phyloP scores from a whole-genome alignment of 1,140 invertebrate species.

The Drosophila setifemur region DNA sequence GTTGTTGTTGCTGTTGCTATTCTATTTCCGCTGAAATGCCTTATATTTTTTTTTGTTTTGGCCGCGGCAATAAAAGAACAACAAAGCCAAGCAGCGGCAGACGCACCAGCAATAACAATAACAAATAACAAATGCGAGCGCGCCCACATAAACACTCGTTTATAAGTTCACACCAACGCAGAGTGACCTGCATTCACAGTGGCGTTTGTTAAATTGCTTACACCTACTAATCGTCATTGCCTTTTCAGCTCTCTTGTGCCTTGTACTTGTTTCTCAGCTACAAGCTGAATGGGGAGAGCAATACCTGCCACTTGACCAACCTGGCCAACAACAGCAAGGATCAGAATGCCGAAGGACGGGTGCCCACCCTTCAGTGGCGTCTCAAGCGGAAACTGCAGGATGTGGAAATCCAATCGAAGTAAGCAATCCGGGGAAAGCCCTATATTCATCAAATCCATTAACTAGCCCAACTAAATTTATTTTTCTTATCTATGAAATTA shows the following conservation, averaged over 20 bases:
- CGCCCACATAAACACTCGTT: constrained; percentile 54
- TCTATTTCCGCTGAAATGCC: constrained; percentile 47
- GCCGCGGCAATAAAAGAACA: constrained; percentile 48
- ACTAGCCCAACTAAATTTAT: no score
- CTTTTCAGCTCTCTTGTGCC: constrained; percentile 90
- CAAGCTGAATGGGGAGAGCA: constrained; percentile 87
- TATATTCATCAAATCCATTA: not conserved
- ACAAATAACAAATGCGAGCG: constrained; percentile 54
- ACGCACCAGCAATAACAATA: constrained; percentile 50
- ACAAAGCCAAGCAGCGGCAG: constrained; percentile 16
- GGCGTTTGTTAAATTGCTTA: not conserved
- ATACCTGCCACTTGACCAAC: constrained; percentile 88
- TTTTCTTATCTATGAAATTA: no score
- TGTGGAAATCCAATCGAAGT: constrained; percentile 97
- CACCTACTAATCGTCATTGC: not conserved
- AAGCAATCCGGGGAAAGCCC: constrained; percentile 46
- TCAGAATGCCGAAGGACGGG: constrained; percentile 85
- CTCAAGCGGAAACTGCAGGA: constrained; percentile 94
- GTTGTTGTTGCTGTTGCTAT: constrained; percentile 36
- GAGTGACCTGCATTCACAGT: constrained; percentile 32
- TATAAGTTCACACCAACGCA: constrained; percentile 14
- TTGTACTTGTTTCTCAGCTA: constrained; percentile 96
- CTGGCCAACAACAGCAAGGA: constrained; percentile 86
- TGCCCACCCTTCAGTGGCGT: constrained; percentile 86
- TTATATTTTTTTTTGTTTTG: constrained; percentile 64